Evolutionary conservation across 2,888 invertebrate genomes (phyloP).

Genomic region (Xanthia icteritia): DNA sequence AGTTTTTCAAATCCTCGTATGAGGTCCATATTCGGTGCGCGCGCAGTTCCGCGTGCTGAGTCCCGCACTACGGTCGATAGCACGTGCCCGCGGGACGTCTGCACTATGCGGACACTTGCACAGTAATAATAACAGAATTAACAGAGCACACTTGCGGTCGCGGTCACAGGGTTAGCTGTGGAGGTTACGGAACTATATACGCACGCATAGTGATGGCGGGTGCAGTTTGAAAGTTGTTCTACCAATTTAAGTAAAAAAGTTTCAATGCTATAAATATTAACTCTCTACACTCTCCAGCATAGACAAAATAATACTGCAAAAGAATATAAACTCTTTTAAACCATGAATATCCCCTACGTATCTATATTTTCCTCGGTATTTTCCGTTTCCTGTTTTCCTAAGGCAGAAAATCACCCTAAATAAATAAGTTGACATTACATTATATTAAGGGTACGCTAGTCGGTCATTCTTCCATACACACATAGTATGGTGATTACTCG

Average conservation of each 20-base stretch:
- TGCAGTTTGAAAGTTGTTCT: background rate
- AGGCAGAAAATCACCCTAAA: background rate
- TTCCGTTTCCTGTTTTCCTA: background rate
- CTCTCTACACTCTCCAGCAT: background rate
- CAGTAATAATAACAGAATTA: conserved; percentile 65
- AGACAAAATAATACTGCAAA: background rate
- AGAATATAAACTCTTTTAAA: background rate
- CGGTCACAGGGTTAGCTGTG: conserved; percentile 36
- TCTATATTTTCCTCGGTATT: background rate
- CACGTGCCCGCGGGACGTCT: conserved; percentile 70
- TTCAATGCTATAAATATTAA: background rate
- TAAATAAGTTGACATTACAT: background rate
- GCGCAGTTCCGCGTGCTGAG: conserved; percentile 67
- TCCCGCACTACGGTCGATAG: conserved; percentile 79
- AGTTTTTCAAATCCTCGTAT: conserved; percentile 40
- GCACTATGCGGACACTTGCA: conserved; percentile 67
- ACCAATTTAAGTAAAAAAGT: background rate
- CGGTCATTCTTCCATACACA: no score
- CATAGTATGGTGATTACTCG: no score
- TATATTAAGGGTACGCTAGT: no score
- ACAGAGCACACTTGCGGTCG: conserved; percentile 46
- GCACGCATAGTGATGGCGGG: conserved; percentile 1
- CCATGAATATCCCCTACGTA: background rate
- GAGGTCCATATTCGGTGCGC: conserved; percentile 61
- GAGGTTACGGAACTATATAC: background rate